Evolutionary conservation across 2,113 vertebrate species (phyloP).

Genomic region (Illadopsis cleaveri): DNA sequence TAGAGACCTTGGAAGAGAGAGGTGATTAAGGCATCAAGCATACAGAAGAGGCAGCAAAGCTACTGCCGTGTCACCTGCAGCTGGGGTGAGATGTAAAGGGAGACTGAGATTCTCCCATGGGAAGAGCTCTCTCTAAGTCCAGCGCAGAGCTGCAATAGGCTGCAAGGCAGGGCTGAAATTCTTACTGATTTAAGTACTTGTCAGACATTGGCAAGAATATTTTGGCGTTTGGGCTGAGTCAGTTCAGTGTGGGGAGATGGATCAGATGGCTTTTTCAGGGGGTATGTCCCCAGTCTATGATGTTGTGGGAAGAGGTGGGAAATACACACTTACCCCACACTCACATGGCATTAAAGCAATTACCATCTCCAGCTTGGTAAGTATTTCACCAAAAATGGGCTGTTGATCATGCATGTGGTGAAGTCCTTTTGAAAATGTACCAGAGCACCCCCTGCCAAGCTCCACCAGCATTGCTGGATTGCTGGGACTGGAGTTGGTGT

Average conservation of each 20-base stretch:
- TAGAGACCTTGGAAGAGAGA: background rate
- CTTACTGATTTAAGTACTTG: background rate
- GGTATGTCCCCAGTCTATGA: fast-evolving
- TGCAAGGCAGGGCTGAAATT: background rate
- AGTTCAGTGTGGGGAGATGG: background rate
- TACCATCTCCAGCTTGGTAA: fast-evolving
- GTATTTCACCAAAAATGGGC: background rate
- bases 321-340: fast-evolving
- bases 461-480: background rate
- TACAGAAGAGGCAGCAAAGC: background rate
- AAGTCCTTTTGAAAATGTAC: background rate
- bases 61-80: background rate
- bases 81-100: background rate
- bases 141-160: background rate
- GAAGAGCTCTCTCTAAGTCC: background rate
- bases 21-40: background rate
- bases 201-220: background rate
- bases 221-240: background rate
- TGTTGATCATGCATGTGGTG: fast-evolving
- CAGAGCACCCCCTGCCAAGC: background rate
- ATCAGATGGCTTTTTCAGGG: background rate
- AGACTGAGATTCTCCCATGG: background rate
- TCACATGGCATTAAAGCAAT: background rate
- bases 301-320: background rate
- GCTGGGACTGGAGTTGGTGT: background rate